These are phyloP conservation scores for Caradrina clavipalpis DNA, from an alignment of 2,888 invertebrate genomes.

Conservation along the genomic window DNA sequence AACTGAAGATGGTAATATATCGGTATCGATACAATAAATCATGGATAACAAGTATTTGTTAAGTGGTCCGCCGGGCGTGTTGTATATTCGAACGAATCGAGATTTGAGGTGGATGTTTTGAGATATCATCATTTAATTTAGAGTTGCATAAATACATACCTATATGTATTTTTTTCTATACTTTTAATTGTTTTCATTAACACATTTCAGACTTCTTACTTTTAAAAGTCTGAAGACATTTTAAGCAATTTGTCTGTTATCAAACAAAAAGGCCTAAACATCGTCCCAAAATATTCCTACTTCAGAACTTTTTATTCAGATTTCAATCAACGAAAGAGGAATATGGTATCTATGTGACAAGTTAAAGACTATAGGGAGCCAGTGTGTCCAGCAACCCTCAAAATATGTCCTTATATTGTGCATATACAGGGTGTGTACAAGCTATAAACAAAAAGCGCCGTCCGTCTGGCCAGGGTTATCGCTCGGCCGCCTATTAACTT, in stretches of 20 bases:
- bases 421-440: conserved; percentile 59
- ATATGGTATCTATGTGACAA: neutral
- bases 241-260: no score
- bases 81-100: neutral
- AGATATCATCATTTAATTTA: neutral
- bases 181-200: no score
- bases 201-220: no score
- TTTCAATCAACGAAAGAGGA: conserved; percentile 10
- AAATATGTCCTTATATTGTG: conserved; percentile 54
- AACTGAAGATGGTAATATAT: conserved; percentile 26
- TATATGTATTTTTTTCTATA: no score
- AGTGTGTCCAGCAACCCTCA: conserved; percentile 64
- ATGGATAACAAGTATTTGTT: conserved; percentile 48
- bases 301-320: neutral
- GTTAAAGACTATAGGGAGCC: conserved; percentile 27
- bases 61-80: conserved; percentile 14
- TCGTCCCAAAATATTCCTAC: neutral
- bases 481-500: conserved; percentile 85
- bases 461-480: conserved; percentile 67
- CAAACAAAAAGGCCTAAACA: neutral
- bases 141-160: no score
- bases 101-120: neutral
- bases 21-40: conserved; percentile 35
- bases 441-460: conserved; percentile 74
- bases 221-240: no score